Evolutionary conservation across 2,113 vertebrate genomes (phyloP).

Genomic region (Rhinichthys klamathensis): DNA sequence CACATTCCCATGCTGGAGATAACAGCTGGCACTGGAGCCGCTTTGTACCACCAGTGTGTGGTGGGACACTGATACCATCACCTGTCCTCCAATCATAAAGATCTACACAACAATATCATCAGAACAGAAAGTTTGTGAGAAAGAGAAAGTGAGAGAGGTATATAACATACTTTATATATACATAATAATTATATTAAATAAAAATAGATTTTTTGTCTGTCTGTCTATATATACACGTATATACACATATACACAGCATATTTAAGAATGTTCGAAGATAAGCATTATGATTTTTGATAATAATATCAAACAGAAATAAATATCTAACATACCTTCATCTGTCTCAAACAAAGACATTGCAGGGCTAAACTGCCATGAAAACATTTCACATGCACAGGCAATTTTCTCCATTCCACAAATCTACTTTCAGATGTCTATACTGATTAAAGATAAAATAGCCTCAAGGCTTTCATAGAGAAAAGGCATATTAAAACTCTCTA

Average conservation of each 20-base stretch:
- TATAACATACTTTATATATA: no score
- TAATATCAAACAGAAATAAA: neutral
- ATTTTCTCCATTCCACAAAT: conserved; percentile 25
- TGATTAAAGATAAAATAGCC: conserved; percentile 19
- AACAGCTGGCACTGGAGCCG: conserved; percentile 22
- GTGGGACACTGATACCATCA: conserved; percentile 24
- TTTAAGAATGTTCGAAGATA: no score
- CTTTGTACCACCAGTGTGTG: neutral
- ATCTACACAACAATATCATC: conserved; percentile 17
- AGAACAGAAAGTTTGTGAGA: conserved; percentile 3
- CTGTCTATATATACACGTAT: no score
- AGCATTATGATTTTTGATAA: neutral
- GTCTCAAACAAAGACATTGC: neutral
- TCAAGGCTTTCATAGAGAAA: neutral
- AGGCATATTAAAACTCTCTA: neutral
- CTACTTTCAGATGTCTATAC: conserved; percentile 4
- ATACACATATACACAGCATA: no score
- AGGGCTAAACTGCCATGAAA: neutral
- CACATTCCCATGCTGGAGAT: conserved; percentile 48
- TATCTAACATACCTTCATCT: neutral
- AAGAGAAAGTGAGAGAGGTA: neutral
- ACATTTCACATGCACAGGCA: conserved; percentile 13
- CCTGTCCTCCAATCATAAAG: neutral
- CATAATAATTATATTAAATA: no score
- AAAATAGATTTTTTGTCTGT: no score